Conservation (phyloP, 2,113 vertebrate genomes). For the Neogobius melanostomus region DNA sequence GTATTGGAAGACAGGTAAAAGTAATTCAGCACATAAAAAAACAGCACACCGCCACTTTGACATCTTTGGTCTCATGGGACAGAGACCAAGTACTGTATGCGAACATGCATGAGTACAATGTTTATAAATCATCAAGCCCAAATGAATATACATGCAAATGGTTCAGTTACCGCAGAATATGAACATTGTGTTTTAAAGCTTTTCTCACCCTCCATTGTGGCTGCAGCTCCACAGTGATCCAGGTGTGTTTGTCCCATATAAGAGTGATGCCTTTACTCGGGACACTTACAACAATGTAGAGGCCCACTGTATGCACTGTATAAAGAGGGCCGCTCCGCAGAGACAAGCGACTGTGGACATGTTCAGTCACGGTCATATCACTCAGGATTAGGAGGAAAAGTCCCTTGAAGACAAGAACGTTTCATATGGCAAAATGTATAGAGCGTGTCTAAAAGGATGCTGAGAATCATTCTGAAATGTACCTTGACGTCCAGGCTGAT, state of each 20-base stretch:
- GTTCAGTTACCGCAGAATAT: no score
- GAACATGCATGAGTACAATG: no score
- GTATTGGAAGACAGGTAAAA: no score
- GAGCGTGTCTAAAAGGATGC: neutral
- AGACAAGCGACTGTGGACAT: conserved; percentile 6
- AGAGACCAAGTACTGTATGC: no score
- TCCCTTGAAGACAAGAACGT: conserved; percentile 38
- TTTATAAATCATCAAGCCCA: no score
- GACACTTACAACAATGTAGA: conserved; percentile 78
- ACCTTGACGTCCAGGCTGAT: conserved; percentile 78
- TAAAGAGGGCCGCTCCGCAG: conserved; percentile 49
- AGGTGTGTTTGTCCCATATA: conserved; percentile 86
- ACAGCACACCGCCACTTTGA: no score
- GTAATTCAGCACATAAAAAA: no score
- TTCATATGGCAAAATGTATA: neutral
- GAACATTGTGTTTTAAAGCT: neutral
- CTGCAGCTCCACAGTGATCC: conserved; percentile 72
- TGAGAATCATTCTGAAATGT: neutral
- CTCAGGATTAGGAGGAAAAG: conserved; percentile 56
- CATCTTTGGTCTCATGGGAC: no score
- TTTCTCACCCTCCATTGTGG: conserved; percentile 74
- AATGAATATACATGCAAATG: no score
- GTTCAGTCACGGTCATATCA: conserved; percentile 61
- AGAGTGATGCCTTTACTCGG: conserved; percentile 70
- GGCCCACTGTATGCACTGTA: conserved; percentile 76